These are phyloP conservation scores for Cryptus armator DNA, from an alignment of 2,888 invertebrate genomes.

Conservation along the genomic window DNA sequence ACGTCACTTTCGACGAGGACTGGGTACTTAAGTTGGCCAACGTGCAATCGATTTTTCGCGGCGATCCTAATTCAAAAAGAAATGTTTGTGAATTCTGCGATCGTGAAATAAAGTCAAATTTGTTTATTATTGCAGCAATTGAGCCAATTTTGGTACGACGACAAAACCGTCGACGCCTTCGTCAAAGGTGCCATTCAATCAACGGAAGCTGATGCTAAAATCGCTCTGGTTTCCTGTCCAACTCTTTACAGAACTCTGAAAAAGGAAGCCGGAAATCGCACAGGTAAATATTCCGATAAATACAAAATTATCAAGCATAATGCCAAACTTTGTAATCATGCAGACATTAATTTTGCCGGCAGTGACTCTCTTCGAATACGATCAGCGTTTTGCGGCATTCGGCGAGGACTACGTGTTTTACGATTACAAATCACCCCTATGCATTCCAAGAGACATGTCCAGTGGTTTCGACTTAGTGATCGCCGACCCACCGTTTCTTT, in stretches of 20 bases:
- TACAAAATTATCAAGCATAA: not conserved
- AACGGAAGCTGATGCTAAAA: constrained; percentile 87
- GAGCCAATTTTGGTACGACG: constrained; percentile 99
- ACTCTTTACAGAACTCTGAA: constrained; percentile 91
- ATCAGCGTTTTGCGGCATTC: constrained; percentile 92
- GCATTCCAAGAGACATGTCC: constrained; percentile 88
- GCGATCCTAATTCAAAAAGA: not conserved
- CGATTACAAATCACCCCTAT: constrained; percentile 93
- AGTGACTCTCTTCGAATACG: constrained; percentile 94
- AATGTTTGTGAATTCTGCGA: not conserved
- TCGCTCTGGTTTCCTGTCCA: constrained; percentile 96
- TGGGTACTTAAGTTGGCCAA: constrained; percentile 88
- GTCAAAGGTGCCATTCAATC: constrained; percentile 88
- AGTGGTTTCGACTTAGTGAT: constrained; percentile 93
- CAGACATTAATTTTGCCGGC: constrained; percentile 80
- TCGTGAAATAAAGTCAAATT: not conserved
- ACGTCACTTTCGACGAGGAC: constrained; percentile 90
- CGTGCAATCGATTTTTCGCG: constrained; percentile 21
- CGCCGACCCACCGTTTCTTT: constrained; percentile 97
- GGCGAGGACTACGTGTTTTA: constrained; percentile 93
- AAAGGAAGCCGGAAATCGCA: constrained; percentile 83
- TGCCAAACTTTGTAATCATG: not conserved
- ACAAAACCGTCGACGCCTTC: constrained; percentile 91
- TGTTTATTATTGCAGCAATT: constrained; percentile 91
- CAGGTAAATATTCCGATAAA: not conserved